Base-by-base conservation (phyloP, 1,140 invertebrate species). In the Eulimnadia texana region DNA sequence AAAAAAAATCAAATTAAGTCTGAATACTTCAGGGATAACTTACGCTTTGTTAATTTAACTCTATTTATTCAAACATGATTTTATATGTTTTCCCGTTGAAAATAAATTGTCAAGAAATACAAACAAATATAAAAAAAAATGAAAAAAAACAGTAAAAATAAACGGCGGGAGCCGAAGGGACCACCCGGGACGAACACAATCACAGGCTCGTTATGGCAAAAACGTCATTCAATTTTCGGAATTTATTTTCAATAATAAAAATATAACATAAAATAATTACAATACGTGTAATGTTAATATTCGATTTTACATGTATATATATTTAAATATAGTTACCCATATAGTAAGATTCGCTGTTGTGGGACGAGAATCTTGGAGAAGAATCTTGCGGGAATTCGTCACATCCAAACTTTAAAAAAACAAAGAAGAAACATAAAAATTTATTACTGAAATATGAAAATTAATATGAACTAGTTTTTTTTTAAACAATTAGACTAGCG, bases 371-470 rank as follows among this genome's bases (percentile, higher is more conserved):
- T 77, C 90, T 93, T 69, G 90, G 78, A 64, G 84, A 85, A 13
- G 86, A 88, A 69, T 90, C 87, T 72, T 84, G 79, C 16, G 82
- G 84, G 73, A 91, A 93, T 70, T 93, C 90, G 71, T 91, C 90
- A 67, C 85, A 84, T 70, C 86, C 84, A 74, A 91, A 92, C 86
- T 90, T 79, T 47, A 77, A 84, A 71, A 71, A 68, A 72, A 68
- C 66, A 63, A 69, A 63, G 55, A 69, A 66, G 59, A 55, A 64
- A 53, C 58, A 69, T 20, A 27, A 13, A n/a, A 58, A 50, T 63
- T 42, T 50, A 23, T 55, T 23, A 3, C 19, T 3, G 16, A 11
- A 22, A 59, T 3, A 16, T 3, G 47, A 6, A 42, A 42, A 9
- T 42, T 42, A 42, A 9, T 16, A 42, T 42, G 33, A 42, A 42